Conservation (phyloP, 2,113 vertebrate genomes). For the Dendropsophus ebraccatus region DNA sequence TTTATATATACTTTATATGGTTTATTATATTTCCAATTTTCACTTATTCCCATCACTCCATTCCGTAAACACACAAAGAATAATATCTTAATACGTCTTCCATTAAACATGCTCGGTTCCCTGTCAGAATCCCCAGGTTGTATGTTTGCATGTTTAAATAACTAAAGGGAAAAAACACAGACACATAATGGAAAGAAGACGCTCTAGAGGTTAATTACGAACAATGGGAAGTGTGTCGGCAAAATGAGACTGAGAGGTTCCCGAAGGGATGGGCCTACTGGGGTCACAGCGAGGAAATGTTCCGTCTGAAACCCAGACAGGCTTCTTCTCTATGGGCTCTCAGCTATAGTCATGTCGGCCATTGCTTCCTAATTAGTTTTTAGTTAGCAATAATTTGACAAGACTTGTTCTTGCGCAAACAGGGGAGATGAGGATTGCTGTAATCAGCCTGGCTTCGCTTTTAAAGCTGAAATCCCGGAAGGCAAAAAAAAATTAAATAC, state of each 20-base stretch:
- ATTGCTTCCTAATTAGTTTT: slow-evolving; percentile 65
- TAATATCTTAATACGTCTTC: not conserved
- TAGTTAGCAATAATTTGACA: slow-evolving; percentile 61
- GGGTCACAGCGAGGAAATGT: slow-evolving; percentile 53
- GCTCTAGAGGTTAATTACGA: slow-evolving; percentile 70
- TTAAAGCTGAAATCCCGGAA: slow-evolving; percentile 24
- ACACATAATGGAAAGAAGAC: slow-evolving; percentile 23
- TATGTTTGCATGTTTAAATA: slow-evolving; percentile 17
- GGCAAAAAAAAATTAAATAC: slow-evolving; percentile 38
- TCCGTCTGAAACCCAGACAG: slow-evolving; percentile 30
- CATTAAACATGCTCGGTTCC: not conserved
- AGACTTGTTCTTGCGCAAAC: slow-evolving; percentile 57
- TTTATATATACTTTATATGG: too few relatives aligned
- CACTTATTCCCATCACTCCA: not conserved
- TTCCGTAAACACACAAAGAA: not conserved
- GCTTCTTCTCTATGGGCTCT: slow-evolving; percentile 54
- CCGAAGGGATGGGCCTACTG: slow-evolving; percentile 45
- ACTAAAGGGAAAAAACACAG: not conserved
- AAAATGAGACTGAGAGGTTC: slow-evolving; percentile 47
- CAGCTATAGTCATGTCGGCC: slow-evolving; percentile 57
- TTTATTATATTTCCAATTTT: too few relatives aligned
- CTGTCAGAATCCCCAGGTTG: not conserved
- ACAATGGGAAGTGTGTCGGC: slow-evolving; percentile 61
- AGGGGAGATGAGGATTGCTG: slow-evolving; percentile 7
- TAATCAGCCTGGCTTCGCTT: slow-evolving; percentile 25